Percentiles rank a stretch among this genome's conserved stretches.
Conservation (phyloP, 2,888 invertebrate genomes). For the Napeogenes sylphis region DNA sequence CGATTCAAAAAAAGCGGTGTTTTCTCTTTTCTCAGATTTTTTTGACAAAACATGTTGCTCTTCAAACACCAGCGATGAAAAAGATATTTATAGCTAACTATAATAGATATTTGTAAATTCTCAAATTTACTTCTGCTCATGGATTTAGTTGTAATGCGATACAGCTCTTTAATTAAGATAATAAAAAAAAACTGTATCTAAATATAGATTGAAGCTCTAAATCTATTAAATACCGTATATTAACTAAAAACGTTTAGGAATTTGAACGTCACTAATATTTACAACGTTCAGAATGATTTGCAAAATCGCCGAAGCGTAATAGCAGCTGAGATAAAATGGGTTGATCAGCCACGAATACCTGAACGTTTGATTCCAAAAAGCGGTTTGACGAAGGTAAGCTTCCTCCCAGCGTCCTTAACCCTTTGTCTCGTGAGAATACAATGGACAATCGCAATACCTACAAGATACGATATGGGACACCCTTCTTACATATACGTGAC, state of each 20-base stretch:
- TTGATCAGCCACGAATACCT: slow-evolving; percentile 60
- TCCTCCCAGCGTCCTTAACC: slow-evolving; percentile 64
- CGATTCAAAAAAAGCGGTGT: no score
- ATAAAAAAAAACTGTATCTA: neutral
- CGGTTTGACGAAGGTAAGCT: slow-evolving; percentile 71
- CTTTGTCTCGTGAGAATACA: slow-evolving; percentile 75
- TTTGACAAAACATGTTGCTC: slow-evolving; percentile 3
- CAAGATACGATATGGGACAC: slow-evolving; percentile 72
- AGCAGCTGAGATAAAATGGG: slow-evolving; percentile 35
- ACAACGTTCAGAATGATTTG: slow-evolving; percentile 25
- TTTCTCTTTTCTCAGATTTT: no score
- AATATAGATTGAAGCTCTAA: neutral
- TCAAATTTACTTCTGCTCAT: no score
- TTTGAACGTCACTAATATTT: slow-evolving; percentile 13
- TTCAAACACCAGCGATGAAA: slow-evolving; percentile 22
- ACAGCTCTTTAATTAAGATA: no score
- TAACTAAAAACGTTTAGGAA: neutral
- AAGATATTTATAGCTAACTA: slow-evolving; percentile 34
- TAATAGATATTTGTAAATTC: slow-evolving; percentile 35
- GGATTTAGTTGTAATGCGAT: no score
- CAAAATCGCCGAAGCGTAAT: slow-evolving; percentile 32
- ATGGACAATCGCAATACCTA: slow-evolving; percentile 72
- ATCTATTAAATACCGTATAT: neutral
- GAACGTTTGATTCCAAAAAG: slow-evolving; percentile 63
- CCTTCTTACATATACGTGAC: slow-evolving; percentile 67